These are phyloP conservation scores for Actias luna DNA, from an alignment of 2,888 invertebrate species.

Conservation along the genomic window DNA sequence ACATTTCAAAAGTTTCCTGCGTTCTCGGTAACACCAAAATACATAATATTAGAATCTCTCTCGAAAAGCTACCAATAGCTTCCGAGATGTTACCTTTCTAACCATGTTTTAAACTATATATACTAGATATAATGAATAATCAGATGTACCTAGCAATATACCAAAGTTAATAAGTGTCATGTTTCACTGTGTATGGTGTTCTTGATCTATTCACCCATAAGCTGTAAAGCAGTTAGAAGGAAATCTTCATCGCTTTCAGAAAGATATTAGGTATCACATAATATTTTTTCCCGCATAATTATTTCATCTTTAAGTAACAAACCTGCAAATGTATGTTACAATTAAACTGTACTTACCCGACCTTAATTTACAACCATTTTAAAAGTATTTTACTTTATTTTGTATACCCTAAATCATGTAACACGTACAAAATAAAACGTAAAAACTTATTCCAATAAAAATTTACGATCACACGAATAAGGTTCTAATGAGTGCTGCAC, in stretches of 20 bases:
- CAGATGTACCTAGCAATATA: background rate
- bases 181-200: background rate
- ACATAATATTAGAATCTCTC: background rate
- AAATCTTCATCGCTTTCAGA: background rate
- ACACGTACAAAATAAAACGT: background rate
- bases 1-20: background rate
- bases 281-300: no score
- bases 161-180: background rate
- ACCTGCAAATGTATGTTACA: no score
- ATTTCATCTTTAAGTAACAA: no score
- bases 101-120: background rate
- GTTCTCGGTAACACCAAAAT: background rate
- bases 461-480: constrained; percentile 14
- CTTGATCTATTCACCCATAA: background rate
- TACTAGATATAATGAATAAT: background rate
- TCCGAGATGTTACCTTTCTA: background rate
- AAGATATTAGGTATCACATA: background rate
- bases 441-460: constrained; percentile 14
- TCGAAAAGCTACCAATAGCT: background rate
- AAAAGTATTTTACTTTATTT: constrained; percentile 37
- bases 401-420: constrained; percentile 71
- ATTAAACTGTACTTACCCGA: no score
- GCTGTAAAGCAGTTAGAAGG: no score
- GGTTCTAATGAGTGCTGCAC: constrained; percentile 9
- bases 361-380: background rate